A percentile compares a stretch with the other conserved stretches of the same genome.
phyloP scores from a whole-genome alignment of 2,888 invertebrate genomes.

The Rhingia campestris region DNA sequence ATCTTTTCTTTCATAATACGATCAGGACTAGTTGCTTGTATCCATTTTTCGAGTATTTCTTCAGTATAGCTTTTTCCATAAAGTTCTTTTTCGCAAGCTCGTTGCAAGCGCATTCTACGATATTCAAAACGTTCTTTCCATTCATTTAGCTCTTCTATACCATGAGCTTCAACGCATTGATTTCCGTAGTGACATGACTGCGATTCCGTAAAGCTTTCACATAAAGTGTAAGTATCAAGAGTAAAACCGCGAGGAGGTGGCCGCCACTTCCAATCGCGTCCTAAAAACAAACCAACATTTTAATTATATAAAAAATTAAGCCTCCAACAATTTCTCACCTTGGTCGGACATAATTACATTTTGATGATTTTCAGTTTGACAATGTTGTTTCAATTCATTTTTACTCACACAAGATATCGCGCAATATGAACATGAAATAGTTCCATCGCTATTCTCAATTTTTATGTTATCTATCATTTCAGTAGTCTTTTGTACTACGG shows the following conservation, averaged over 20 bases:
- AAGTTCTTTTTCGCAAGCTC: slow-evolving; percentile 87
- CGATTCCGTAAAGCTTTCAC: slow-evolving; percentile 85
- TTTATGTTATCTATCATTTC: slow-evolving; percentile 80
- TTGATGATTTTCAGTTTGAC: slow-evolving; percentile 86
- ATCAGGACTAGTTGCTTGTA: slow-evolving; percentile 86
- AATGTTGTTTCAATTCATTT: slow-evolving; percentile 85
- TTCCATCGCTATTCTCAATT: slow-evolving; percentile 76
- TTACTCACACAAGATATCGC: slow-evolving; percentile 84
- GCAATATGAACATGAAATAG: slow-evolving; percentile 84
- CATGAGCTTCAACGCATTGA: slow-evolving; percentile 90
- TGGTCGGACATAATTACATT: slow-evolving; percentile 88
- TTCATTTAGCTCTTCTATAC: slow-evolving; percentile 87
- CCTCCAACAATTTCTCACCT: slow-evolving; percentile 78
- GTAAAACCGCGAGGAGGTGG: slow-evolving; percentile 88
- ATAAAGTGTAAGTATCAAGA: slow-evolving; percentile 86
- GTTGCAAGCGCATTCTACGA: slow-evolving; percentile 85
- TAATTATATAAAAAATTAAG: background rate
- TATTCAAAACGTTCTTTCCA: slow-evolving; percentile 89
- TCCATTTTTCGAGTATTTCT: slow-evolving; percentile 86
- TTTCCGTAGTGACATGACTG: slow-evolving; percentile 87
- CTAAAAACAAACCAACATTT: slow-evolving; percentile 75
- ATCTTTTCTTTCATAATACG: slow-evolving; percentile 86
- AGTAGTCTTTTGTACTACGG: slow-evolving; percentile 76
- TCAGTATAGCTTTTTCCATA: slow-evolving; percentile 86
- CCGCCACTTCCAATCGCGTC: slow-evolving; percentile 87